phyloP scores from a whole-genome alignment of 1,140 invertebrate species.

The Caligus rogercresseyi region DNA sequence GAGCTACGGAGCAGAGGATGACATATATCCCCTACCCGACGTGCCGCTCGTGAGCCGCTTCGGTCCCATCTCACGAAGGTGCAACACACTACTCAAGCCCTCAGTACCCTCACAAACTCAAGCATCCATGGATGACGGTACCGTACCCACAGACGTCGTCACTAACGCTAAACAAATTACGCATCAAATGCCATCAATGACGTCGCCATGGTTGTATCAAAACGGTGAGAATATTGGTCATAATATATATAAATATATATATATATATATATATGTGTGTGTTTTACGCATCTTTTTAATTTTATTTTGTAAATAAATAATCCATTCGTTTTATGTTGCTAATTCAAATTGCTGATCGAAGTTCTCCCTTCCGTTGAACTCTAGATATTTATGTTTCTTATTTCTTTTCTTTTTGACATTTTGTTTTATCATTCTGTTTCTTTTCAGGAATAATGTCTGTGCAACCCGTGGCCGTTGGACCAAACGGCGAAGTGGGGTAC shows the following conservation, averaged over 20 bases:
- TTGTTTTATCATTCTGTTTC: too few species aligned
- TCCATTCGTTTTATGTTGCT: too few species aligned
- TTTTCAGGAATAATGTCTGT: background rate
- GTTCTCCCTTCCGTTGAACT: too few species aligned
- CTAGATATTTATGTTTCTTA: too few species aligned
- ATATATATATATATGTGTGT: too few species aligned
- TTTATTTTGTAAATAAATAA: too few species aligned
- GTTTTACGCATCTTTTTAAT: too few species aligned
- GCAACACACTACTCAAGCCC: background rate
- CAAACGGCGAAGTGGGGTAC: slow-evolving; percentile 13
- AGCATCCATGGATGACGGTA: slow-evolving; percentile 7
- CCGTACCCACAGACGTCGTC: slow-evolving; percentile 7
- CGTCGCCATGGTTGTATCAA: slow-evolving; percentile 4
- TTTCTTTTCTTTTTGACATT: too few species aligned
- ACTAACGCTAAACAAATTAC: slow-evolving; percentile 9
- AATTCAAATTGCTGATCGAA: too few species aligned
- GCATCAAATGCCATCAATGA: background rate
- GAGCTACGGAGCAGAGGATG: background rate
- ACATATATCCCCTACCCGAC: slow-evolving; percentile 11
- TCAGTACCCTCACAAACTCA: slow-evolving; percentile 7
- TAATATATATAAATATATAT: too few species aligned
- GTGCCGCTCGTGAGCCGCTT: slow-evolving; percentile 7
- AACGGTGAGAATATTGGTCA: background rate
- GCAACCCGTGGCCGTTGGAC: slow-evolving; percentile 10
- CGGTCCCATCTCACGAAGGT: slow-evolving; percentile 4